A percentile compares a stretch with the other conserved stretches of the same genome.
Conservation (phyloP, 2,113 vertebrate species). For the Anseranas semipalmata region DNA sequence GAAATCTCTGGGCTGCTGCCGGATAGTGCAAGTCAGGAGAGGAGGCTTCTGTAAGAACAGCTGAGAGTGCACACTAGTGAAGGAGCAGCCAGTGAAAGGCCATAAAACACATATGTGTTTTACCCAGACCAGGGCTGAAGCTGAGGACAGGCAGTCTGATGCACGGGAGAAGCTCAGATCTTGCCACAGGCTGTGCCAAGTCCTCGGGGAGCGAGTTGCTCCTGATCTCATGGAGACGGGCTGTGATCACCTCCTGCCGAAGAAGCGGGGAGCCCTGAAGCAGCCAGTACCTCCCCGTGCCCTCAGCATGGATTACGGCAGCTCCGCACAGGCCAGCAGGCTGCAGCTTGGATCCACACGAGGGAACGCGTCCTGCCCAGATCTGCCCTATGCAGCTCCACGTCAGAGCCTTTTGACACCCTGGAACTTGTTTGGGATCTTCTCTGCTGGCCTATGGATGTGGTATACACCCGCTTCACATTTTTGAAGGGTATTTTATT, state of each 20-base stretch:
- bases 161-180: neutral
- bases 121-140: neutral
- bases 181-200: neutral
- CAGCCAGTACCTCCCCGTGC: neutral
- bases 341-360: rapidly evolving
- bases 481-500: neutral
- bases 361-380: neutral
- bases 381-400: neutral
- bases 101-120: no score
- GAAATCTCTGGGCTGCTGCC: neutral
- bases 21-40: neutral
- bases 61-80: neutral
- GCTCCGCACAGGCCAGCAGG: neutral
- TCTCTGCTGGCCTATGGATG: neutral
- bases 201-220: neutral
- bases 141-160: neutral
- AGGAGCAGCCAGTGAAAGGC: neutral
- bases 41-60: neutral
- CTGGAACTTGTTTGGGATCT: neutral
- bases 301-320: neutral
- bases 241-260: rapidly evolving
- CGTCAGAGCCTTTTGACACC: neutral
- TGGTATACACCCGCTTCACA: neutral
- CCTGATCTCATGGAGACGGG: rapidly evolving
- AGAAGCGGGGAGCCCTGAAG: neutral